Conservation (phyloP, 2,888 invertebrate species). For the Dinocampus coccinellae region DNA sequence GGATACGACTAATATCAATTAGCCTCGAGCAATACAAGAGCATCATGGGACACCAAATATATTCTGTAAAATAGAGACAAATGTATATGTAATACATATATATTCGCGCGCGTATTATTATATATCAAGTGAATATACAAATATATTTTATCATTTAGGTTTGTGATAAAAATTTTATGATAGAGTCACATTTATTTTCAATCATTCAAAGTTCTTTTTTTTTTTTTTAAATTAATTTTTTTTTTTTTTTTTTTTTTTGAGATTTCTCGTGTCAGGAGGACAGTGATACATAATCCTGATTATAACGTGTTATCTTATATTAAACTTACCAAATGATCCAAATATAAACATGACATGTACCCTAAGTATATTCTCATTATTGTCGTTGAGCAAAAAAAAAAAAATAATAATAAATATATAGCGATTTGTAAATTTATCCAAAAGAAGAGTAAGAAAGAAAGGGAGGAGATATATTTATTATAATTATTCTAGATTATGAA, state of each 20-base stretch:
- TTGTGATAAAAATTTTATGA: conserved; percentile 51
- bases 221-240: conserved; percentile 47
- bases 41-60: background rate
- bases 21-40: background rate
- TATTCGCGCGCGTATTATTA: background rate
- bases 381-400: too few species aligned
- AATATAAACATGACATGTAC: conserved; percentile 25
- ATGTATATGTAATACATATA: background rate
- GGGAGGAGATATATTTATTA: too few species aligned
- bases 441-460: too few species aligned
- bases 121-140: background rate
- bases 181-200: conserved; percentile 56
- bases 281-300: conserved; percentile 31
- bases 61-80: too few species aligned
- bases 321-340: conserved; percentile 32
- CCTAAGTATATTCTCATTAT: too few species aligned
- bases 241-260: conserved; percentile 56
- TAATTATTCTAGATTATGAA: too few species aligned
- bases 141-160: conserved; percentile 30
- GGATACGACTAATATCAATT: conserved; percentile 23
- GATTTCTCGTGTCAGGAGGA: conserved; percentile 45
- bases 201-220: conserved; percentile 59
- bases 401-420: too few species aligned
- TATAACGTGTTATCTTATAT: conserved; percentile 28
- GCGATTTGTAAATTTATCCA: too few species aligned